Evolutionary conservation across 2,113 vertebrate species (phyloP).

Genomic region (Ariopsis seemanni): DNA sequence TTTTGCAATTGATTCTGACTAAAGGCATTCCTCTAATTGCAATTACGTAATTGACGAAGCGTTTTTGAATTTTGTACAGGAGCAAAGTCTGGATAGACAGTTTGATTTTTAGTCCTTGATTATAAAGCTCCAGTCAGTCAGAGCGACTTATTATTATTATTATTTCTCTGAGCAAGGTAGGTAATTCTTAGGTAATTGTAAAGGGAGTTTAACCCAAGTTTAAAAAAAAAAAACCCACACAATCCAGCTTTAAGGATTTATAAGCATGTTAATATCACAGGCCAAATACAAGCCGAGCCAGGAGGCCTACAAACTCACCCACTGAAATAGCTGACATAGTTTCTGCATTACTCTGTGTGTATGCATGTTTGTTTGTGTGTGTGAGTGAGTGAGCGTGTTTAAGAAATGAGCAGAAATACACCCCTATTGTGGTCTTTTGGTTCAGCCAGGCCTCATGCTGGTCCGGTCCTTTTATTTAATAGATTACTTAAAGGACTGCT

Average conservation of each 20-base stretch:
- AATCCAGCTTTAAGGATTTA: conserved; percentile 14
- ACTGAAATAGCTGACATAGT: conserved; percentile 50
- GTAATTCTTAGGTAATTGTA: not conserved
- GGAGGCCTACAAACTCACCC: conserved; percentile 41
- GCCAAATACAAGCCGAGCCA: conserved; percentile 29
- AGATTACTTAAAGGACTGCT: conserved; percentile 21
- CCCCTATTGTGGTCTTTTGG: not conserved
- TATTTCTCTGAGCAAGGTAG: not conserved
- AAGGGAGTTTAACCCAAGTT: not conserved
- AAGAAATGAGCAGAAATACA: conserved; percentile 13
- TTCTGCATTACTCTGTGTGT: conserved; percentile 41
- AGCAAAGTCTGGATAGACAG: not conserved
- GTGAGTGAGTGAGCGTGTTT: not conserved
- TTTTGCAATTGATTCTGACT: not conserved
- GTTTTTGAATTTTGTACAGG: not conserved
- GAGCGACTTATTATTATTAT: not conserved
- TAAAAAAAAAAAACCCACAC: not conserved
- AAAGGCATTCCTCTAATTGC: not conserved
- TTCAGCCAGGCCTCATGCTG: conserved; percentile 20
- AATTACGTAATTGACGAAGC: not conserved
- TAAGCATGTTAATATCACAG: conserved; percentile 28
- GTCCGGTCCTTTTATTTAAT: conserved; percentile 21
- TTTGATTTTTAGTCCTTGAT: not conserved
- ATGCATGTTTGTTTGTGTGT: conserved; percentile 31
- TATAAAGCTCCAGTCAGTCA: not conserved